phyloP scores from a whole-genome alignment of 2,888 invertebrate species.

The Chromoteleia sp. region DNA sequence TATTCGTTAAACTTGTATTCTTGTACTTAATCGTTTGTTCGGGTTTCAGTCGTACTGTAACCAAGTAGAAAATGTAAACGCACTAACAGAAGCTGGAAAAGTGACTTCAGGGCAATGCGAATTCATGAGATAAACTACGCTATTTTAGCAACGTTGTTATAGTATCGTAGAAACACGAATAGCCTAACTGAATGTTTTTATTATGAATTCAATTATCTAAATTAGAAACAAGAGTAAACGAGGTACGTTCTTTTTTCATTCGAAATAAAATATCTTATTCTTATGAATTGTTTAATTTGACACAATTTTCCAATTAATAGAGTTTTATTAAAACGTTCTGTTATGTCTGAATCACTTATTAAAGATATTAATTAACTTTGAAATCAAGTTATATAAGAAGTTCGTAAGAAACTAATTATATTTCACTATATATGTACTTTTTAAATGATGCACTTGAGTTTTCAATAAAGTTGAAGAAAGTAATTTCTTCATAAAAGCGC shows the following conservation, averaged over 20 bases:
- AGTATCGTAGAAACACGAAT: conserved; percentile 18
- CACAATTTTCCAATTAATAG: too few relatives aligned
- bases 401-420: too few relatives aligned
- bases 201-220: conserved; percentile 34
- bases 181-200: conserved; percentile 1
- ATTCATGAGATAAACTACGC: conserved; percentile 46
- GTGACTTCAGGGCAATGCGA: conserved; percentile 43
- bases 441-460: too few relatives aligned
- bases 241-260: not conserved
- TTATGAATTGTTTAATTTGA: not conserved
- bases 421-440: too few relatives aligned
- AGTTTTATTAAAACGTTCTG: too few relatives aligned
- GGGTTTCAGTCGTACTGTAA: conserved; percentile 20
- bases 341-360: too few relatives aligned
- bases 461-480: too few relatives aligned
- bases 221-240: not conserved
- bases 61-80: conserved; percentile 30
- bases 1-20: conserved; percentile 36
- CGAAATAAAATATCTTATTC: not conserved
- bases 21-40: conserved; percentile 50
- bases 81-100: conserved; percentile 30
- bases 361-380: too few relatives aligned
- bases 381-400: too few relatives aligned
- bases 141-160: conserved; percentile 34
- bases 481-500: too few relatives aligned